Percentiles rank a stretch among this genome's conserved stretches.
Evolutionary conservation across 2,113 vertebrate genomes (phyloP).

Genomic region (Ciconia stormi): DNA sequence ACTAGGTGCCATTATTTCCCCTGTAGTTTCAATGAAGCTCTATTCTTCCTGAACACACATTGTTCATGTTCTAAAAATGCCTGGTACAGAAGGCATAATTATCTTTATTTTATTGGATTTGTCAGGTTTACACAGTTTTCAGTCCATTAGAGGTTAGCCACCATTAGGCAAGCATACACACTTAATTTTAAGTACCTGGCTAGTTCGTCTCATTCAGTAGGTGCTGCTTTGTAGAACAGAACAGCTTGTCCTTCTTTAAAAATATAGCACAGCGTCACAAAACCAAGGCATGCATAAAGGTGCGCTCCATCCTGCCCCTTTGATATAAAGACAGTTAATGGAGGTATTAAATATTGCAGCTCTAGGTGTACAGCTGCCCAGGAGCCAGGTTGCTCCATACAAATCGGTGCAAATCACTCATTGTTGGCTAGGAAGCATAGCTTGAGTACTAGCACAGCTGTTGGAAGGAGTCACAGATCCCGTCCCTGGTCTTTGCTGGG

Average conservation of each 20-base stretch:
- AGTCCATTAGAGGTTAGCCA: slow-evolving; percentile 3
- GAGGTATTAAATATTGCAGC: background rate
- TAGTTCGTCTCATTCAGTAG: background rate
- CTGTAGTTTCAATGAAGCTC: background rate
- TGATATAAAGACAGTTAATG: background rate
- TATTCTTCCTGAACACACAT: slow-evolving; percentile 1
- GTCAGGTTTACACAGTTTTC: slow-evolving; percentile 28
- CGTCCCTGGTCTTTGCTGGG: background rate
- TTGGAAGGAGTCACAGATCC: background rate
- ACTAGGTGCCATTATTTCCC: slow-evolving; percentile 12
- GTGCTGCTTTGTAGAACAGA: background rate
- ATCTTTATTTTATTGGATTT: slow-evolving; percentile 36
- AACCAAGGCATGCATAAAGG: background rate
- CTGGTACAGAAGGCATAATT: slow-evolving; percentile 41
- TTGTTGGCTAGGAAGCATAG: background rate
- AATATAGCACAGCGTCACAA: background rate
- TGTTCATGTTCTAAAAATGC: slow-evolving; percentile 41
- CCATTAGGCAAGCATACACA: background rate
- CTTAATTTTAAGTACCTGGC: slow-evolving; percentile 11
- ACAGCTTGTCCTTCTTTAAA: background rate
- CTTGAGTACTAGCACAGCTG: background rate
- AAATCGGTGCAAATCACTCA: background rate
- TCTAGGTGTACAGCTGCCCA: background rate
- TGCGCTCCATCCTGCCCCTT: background rate
- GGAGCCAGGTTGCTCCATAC: background rate